A percentile compares a stretch with the other conserved stretches of the same genome.
phyloP scores from a whole-genome alignment of 2,888 invertebrate genomes.

The Drosophila subsilvestris region DNA sequence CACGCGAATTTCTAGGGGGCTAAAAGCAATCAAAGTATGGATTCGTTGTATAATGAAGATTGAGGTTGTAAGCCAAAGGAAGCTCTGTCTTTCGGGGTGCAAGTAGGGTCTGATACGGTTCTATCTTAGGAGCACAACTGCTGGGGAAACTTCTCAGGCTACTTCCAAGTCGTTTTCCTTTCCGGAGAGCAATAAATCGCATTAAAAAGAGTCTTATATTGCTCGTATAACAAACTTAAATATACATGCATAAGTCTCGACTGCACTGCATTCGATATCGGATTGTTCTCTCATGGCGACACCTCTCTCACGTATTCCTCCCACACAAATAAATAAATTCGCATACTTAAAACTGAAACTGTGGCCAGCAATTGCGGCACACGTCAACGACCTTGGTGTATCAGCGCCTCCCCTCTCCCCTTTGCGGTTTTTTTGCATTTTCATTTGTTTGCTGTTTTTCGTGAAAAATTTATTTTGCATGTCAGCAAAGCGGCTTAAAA shows the following conservation, averaged over 20 bases:
- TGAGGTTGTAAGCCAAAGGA: slow-evolving; percentile 10
- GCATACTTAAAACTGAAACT: slow-evolving; percentile 6
- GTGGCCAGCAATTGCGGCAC: slow-evolving; percentile 12
- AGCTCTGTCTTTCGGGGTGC: background rate
- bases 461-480: slow-evolving; percentile 38
- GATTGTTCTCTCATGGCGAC: slow-evolving; percentile 7
- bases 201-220: background rate
- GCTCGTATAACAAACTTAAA: background rate
- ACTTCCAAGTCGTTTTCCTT: no score
- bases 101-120: no score
- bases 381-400: slow-evolving; percentile 43
- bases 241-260: no score
- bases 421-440: slow-evolving; percentile 30
- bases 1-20: slow-evolving; percentile 21
- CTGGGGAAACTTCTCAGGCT: no score
- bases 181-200: no score
- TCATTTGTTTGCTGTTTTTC: slow-evolving; percentile 31
- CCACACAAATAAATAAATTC: slow-evolving; percentile 2
- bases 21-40: background rate
- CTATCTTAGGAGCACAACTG: no score
- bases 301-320: slow-evolving; percentile 5
- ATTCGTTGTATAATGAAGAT: slow-evolving; percentile 6
- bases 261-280: slow-evolving; percentile 7
- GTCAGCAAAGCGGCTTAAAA: slow-evolving; percentile 19
- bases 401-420: background rate